Base-by-base conservation (phyloP, 2,797 vertebrate genomes). In the Malurus splendens region DNA sequence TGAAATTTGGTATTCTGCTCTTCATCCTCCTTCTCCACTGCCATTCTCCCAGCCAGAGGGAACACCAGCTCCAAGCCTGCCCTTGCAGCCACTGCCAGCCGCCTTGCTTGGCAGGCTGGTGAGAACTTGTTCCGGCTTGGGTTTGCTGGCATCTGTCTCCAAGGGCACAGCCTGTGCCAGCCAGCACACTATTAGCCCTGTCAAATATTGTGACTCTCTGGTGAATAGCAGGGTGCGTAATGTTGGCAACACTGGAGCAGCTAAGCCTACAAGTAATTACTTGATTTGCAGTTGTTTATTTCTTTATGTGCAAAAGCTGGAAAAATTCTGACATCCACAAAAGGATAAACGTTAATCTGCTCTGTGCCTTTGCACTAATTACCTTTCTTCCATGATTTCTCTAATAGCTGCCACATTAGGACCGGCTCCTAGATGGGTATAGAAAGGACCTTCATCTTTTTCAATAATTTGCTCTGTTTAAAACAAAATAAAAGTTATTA, bases 371-470 rank as follows among this genome's bases (percentile, higher is more conserved):
- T 94, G 91, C 59, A 92, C 96, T 97, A 94, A 96, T 97, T 97
- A 99, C 99, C 99, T 98, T 97, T 98, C 98, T 97, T 99, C 99
- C 98, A 99, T 99, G 89, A 97, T 94, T 95, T 99, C 98, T 87
- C 99, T 98, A 97, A 99, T 98, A 95, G 97, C 98, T 96, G 98
- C 96, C 95, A 99, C 97, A 96, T 96, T 99, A 82, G 98, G 98
- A 92, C 99, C 98, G 96, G 99, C 98, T 95, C 99, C 99, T 96
- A 99, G 97, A 94, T 99, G 99, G 93, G 98, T 99, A 97, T 99
- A 99, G 97, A 99, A 99, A 90, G 99, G 99, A 81, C 99, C 99
- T 98, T 99, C 99, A 94, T 99, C 99, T 98, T 99, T 99, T 96
- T 99, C 99, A 97, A 98, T 98, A 96, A 99, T 98, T 98, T 99